These are phyloP conservation scores for Platygyra sinensis DNA, from an alignment of 64 coral and sea anemone species.

Conservation along the genomic window DNA sequence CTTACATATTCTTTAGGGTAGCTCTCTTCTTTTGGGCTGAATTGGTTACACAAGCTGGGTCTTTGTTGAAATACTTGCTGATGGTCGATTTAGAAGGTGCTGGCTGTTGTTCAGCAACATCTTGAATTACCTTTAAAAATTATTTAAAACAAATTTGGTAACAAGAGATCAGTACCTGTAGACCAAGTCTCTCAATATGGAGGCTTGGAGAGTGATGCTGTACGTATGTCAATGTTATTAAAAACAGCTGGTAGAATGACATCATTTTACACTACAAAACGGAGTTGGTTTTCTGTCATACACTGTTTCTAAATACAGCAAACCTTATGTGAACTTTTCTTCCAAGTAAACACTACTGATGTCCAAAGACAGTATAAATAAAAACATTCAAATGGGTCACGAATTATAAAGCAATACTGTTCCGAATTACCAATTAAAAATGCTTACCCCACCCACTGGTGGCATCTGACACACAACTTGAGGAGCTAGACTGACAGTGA, in stretches of 20 bases:
- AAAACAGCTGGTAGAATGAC: too few relatives aligned
- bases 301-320: too few relatives aligned
- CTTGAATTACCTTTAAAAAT: neutral
- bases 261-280: neutral
- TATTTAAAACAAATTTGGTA: neutral
- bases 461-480: neutral
- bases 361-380: too few relatives aligned
- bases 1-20: conserved; percentile 55
- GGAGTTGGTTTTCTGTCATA: neutral
- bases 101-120: neutral
- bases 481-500: conserved; percentile 30
- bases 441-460: neutral
- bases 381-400: too few relatives aligned
- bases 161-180: neutral
- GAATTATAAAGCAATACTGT: too few relatives aligned
- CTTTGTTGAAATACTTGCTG: conserved; percentile 60
- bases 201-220: too few relatives aligned
- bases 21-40: conserved; percentile 60
- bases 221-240: too few relatives aligned
- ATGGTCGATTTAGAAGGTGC: neutral
- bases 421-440: too few relatives aligned
- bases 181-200: too few relatives aligned
- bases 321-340: too few relatives aligned
- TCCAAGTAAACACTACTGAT: too few relatives aligned
- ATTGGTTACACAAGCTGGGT: neutral